phyloP scores from a whole-genome alignment of 2,797 vertebrate species.

The Pangasius larnaudii region DNA sequence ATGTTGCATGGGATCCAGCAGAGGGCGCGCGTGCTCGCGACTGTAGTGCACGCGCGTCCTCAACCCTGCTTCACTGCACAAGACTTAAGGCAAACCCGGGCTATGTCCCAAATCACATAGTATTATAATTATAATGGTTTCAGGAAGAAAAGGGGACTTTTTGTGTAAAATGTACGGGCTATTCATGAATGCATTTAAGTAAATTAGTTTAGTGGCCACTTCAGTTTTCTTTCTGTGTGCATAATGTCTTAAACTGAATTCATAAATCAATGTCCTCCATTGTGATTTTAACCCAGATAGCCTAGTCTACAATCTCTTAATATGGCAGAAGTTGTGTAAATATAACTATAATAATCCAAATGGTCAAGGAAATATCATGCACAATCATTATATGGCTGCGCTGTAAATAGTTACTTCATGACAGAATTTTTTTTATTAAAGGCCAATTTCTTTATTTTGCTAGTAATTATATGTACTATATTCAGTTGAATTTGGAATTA shows the following conservation, averaged over 20 bases:
- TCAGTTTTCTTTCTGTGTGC: slow-evolving; percentile 2
- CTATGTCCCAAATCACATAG: neutral
- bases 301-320: neutral
- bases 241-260: neutral
- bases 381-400: neutral
- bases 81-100: neutral
- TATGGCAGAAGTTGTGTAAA: neutral
- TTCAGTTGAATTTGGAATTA: neutral
- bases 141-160: too few relatives aligned
- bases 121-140: neutral
- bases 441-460: neutral
- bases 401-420: neutral
- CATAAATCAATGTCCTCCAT: neutral
- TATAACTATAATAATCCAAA: neutral
- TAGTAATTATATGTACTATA: neutral
- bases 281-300: neutral
- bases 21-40: slow-evolving; percentile 25
- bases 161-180: neutral
- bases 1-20: slow-evolving; percentile 24
- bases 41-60: neutral
- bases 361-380: slow-evolving; percentile 4
- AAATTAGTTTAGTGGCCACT: neutral
- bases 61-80: neutral
- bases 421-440: neutral
- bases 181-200: neutral